A percentile compares a stretch with the other conserved stretches of the same genome.
Evolutionary conservation across 2,888 invertebrate species (phyloP).

Genomic region (Priocnemis perturbator): DNA sequence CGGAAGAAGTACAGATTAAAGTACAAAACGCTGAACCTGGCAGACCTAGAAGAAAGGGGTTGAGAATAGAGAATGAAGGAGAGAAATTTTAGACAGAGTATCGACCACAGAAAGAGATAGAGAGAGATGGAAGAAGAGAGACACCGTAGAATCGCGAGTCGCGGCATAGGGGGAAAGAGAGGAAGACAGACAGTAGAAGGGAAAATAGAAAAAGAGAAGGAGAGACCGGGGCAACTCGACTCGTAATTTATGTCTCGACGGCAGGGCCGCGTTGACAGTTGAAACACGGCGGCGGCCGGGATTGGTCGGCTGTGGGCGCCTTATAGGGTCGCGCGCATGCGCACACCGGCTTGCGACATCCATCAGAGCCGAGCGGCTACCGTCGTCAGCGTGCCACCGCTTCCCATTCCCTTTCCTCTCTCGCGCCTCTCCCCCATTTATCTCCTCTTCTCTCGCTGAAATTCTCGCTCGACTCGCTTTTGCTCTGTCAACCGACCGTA

Average conservation of each 20-base stretch:
- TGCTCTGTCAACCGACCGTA: constrained; percentile 45
- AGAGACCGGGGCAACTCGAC: constrained; percentile 42
- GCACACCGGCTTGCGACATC: constrained; percentile 68
- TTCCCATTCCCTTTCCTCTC: constrained; percentile 9
- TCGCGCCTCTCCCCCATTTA: neutral
- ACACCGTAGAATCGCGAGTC: neutral
- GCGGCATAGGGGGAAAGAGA: constrained; percentile 8
- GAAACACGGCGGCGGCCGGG: constrained; percentile 70
- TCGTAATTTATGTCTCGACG: constrained; percentile 71
- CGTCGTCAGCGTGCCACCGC: constrained; percentile 56
- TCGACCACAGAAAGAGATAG: neutral
- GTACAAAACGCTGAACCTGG: no score
- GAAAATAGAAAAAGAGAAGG: constrained; percentile 23
- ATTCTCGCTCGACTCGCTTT: constrained; percentile 24
- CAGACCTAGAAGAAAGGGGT: constrained; percentile 22
- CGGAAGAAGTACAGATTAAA: no score
- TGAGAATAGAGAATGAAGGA: no score
- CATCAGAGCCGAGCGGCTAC: constrained; percentile 69
- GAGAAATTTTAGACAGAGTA: no score
- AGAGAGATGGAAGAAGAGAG: neutral
- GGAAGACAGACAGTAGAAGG: constrained; percentile 7
- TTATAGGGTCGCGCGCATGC: constrained; percentile 73
- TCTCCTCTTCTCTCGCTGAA: neutral
- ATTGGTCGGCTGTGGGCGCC: constrained; percentile 70
- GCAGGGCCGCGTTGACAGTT: constrained; percentile 70